A percentile compares a stretch with the other conserved stretches of the same genome.
Conservation (phyloP, 2,113 vertebrate genomes). For the Cyanoramphus novaezelandiae region DNA sequence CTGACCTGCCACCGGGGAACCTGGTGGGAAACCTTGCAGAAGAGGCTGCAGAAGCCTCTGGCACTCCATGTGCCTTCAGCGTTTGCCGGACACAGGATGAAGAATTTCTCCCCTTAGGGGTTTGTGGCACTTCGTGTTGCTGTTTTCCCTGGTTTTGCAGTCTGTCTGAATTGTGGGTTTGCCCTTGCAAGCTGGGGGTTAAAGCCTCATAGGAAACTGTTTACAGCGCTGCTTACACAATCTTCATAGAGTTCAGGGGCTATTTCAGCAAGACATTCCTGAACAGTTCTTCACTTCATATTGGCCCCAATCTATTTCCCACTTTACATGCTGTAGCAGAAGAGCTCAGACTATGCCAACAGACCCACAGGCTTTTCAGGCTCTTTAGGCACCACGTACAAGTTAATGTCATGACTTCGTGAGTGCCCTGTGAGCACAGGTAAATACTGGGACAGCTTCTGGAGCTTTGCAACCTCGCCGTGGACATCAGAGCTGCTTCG, state of each 20-base stretch:
- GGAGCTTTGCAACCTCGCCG: neutral
- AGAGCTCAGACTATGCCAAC: neutral
- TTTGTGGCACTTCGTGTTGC: slow-evolving; percentile 6
- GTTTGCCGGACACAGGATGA: neutral
- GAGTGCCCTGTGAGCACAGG: neutral
- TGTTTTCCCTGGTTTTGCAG: neutral
- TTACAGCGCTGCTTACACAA: slow-evolving; percentile 3
- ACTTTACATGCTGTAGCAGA: neutral
- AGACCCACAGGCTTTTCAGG: neutral
- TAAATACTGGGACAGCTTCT: neutral
- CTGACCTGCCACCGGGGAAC: neutral
- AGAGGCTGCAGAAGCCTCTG: neutral
- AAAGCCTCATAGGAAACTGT: neutral
- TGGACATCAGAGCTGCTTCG: neutral
- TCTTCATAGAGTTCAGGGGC: neutral
- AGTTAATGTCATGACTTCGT: neutral
- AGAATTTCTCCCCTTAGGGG: slow-evolving; percentile 14
- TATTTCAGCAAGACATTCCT: slow-evolving; percentile 22
- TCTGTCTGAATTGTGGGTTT: slow-evolving; percentile 35
- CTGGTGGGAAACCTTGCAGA: neutral
- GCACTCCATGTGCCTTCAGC: neutral
- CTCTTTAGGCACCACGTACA: rapidly evolving
- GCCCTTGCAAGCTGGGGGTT: neutral
- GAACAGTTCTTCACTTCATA: neutral
- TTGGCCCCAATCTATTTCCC: neutral